Base-by-base conservation (phyloP, 1,140 invertebrate species). In the Ceratosolen fusciceps region DNA sequence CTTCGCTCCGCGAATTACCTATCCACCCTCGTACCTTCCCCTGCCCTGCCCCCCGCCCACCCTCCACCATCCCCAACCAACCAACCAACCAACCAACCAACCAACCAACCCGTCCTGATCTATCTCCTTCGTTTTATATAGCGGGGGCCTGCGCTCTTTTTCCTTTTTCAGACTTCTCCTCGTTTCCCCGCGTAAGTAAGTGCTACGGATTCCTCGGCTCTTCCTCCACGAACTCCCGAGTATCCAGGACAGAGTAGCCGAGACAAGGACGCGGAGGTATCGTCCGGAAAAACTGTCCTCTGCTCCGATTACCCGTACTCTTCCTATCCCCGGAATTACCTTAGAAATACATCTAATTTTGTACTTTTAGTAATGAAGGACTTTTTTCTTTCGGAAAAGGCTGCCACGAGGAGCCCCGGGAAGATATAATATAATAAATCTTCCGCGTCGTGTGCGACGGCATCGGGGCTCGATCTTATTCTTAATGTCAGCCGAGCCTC, bases 1-100 rank as follows among this genome's bases (percentile, higher is more conserved):
- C 79, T 81, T 82, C 80, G 56, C 73, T 37, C 52, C 70, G 56
- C 74, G 77, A 84, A 82, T 82, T 82, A 73, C 62, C 73, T 67
- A 19, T 26, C 29, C 37, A 16, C 26, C 16, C n/a, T 43, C n/a
- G 24, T 10, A 5, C 14, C 8, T 56, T 9, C 21, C n/a, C 10
- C 26, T 9, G 43, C 52, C n/a, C 49, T 3, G 24, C 49, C 54
- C 54, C 56, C 56, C 26, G 49, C 56, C 34, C 37, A 21, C 39
- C 26, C 39, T 16, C 4, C 8, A 5, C 14, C 8, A 37, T 9
- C 21, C n/a, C 10, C 26, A 7, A 67, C 52, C n/a, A 29, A 10
- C 29, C 49, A 72, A 72, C 56, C 56, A n/a, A 29, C 56, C 34
- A 21, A 21, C 39, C 26, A 14, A 29, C 4, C 8, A n/a, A n/a